A percentile compares a stretch with the other conserved stretches of the same genome.
phyloP scores from a whole-genome alignment of 2,888 invertebrate genomes.

The Bedellia somnulentella region DNA sequence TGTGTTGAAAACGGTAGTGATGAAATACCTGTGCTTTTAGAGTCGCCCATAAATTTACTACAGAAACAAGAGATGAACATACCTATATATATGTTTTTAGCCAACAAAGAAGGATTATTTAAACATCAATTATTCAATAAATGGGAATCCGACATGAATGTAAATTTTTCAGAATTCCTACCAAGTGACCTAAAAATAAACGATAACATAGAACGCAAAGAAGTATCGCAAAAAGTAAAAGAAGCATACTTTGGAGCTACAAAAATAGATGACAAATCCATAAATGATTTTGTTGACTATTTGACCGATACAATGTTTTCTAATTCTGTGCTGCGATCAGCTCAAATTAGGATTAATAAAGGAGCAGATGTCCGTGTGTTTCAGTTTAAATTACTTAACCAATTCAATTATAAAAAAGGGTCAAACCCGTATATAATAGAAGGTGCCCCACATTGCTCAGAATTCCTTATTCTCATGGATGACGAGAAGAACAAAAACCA shows the following conservation, averaged over 20 bases:
- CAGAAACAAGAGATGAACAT: slow-evolving; percentile 5
- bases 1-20: slow-evolving; percentile 4
- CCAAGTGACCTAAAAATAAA: slow-evolving; percentile 7
- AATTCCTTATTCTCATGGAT: background rate
- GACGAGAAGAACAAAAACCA: no score
- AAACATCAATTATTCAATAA: slow-evolving; percentile 3
- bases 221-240: slow-evolving; percentile 1
- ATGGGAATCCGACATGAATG: slow-evolving; percentile 9
- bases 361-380: background rate
- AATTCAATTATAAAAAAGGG: no score
- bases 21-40: slow-evolving; percentile 1
- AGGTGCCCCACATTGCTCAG: slow-evolving; percentile 1
- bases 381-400: no score
- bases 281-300: background rate
- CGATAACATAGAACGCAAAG: slow-evolving; percentile 3
- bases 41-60: slow-evolving; percentile 6
- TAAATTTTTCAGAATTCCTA: slow-evolving; percentile 7
- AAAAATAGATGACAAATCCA: background rate
- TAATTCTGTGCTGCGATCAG: background rate
- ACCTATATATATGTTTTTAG: slow-evolving; percentile 6
- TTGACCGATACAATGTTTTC: slow-evolving; percentile 2
- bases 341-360: background rate
- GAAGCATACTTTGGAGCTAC: slow-evolving; percentile 2
- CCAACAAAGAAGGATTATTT: slow-evolving; percentile 8
- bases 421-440: background rate